phyloP scores from a whole-genome alignment of 2,113 vertebrate genomes.

The Hoplias malabaricus region DNA sequence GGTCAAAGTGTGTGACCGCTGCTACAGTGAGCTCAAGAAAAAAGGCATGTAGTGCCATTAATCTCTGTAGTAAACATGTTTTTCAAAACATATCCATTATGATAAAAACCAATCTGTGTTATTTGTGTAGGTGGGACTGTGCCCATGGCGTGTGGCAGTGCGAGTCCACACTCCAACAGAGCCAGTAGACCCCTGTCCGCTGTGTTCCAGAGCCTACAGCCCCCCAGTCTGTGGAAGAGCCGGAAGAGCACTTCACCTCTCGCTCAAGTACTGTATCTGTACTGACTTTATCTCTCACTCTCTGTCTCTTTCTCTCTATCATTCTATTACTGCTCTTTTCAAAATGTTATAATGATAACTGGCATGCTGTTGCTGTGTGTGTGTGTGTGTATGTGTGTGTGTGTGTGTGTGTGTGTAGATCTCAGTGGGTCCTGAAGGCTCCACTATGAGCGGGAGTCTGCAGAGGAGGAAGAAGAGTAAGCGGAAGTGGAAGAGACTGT shows the following conservation, averaged over 20 bases:
- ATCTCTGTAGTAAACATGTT: neutral
- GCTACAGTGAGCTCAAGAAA: conserved; percentile 86
- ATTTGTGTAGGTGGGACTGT: conserved; percentile 63
- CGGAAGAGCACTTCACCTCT: conserved; percentile 85
- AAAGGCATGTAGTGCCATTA: conserved; percentile 71
- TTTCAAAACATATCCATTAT: neutral
- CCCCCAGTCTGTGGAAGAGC: conserved; percentile 87
- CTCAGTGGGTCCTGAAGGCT: conserved; percentile 83
- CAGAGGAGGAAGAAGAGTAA: conserved; percentile 90
- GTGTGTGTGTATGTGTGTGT: conserved; percentile 18
- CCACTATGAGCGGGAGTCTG: conserved; percentile 84
- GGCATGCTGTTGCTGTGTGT: neutral
- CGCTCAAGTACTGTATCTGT: conserved; percentile 76
- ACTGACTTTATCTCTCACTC: neutral
- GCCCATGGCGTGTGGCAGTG: conserved; percentile 60
- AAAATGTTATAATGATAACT: too few species aligned
- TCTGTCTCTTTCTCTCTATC: neutral
- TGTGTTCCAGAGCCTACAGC: conserved; percentile 91
- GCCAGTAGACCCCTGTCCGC: conserved; percentile 86
- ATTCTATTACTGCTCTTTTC: neutral
- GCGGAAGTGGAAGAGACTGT: conserved; percentile 94
- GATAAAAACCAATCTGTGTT: conserved; percentile 27
- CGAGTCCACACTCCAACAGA: conserved; percentile 76
- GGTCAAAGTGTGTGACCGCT: conserved; percentile 95
- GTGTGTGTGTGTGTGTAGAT: conserved; percentile 69